These are phyloP conservation scores for Dryobotodes eremita DNA, from an alignment of 2,888 invertebrate species.

Conservation along the genomic window DNA sequence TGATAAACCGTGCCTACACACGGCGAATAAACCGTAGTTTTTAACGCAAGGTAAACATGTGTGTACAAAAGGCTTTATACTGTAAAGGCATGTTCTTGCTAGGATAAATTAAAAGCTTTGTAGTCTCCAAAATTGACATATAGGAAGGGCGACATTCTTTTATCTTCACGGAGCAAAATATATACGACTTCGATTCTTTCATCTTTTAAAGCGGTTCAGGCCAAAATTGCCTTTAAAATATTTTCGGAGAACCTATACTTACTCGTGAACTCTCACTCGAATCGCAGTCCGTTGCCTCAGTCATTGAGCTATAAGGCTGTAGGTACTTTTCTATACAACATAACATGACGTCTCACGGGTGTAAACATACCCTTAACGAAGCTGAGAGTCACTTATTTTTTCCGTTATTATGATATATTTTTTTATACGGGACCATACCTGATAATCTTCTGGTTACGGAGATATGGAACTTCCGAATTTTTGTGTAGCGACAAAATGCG, in stretches of 20 bases:
- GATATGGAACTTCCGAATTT: too few species aligned
- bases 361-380: too few species aligned
- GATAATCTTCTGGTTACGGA: too few species aligned
- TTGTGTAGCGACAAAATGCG: too few species aligned
- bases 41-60: not conserved
- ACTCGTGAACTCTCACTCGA: not conserved
- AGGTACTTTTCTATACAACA: too few species aligned
- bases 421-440: too few species aligned
- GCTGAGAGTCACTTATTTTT: too few species aligned
- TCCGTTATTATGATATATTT: too few species aligned
- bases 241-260: not conserved
- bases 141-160: not conserved
- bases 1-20: too few species aligned
- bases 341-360: too few species aligned
- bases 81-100: not conserved
- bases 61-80: not conserved
- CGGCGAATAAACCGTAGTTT: too few species aligned
- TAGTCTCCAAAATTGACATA: slow-evolving; percentile 1
- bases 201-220: slow-evolving; percentile 10
- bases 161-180: not conserved
- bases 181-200: not conserved
- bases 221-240: slow-evolving; percentile 7
- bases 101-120: not conserved
- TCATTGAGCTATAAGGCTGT: too few species aligned
- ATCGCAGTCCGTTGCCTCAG: not conserved